These are phyloP conservation scores for Nasonia vitripennis DNA, from an alignment of 1,140 invertebrate genomes.

Conservation along the genomic window DNA sequence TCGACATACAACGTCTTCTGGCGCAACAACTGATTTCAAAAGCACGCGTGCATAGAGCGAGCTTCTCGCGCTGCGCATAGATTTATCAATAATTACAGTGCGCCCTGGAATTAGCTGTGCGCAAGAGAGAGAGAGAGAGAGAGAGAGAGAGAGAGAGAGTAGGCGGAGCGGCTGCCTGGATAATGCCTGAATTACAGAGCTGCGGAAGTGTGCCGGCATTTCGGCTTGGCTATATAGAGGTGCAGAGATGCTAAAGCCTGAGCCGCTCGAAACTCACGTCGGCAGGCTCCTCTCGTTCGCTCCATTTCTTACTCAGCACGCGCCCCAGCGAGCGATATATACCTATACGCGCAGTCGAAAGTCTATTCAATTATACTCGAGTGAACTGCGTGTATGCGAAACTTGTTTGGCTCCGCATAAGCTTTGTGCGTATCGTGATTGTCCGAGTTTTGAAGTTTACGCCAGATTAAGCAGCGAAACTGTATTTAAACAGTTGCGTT, in stretches of 20 bases:
- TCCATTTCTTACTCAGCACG: background rate
- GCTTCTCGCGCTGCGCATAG: conserved; percentile 25
- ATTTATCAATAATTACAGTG: conserved; percentile 51
- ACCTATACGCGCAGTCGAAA: background rate
- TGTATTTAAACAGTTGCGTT: too few relatives aligned
- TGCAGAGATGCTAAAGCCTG: conserved; percentile 8
- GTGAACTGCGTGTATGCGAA: background rate
- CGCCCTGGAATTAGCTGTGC: background rate
- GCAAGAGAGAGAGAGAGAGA: too few relatives aligned
- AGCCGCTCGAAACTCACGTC: conserved; percentile 12
- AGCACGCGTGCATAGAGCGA: conserved; percentile 5
- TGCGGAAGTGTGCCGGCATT: conserved; percentile 36
- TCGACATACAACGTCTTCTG: background rate
- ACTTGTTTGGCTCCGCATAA: background rate
- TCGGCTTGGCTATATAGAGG: conserved; percentile 17
- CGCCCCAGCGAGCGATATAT: background rate
- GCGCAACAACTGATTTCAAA: conserved; percentile 43
- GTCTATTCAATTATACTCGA: background rate
- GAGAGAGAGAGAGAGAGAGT: background rate
- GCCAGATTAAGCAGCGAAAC: too few relatives aligned
- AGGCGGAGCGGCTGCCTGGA: background rate
- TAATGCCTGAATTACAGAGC: conserved; percentile 44
- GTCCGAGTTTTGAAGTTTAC: too few relatives aligned
- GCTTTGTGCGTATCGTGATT: too few relatives aligned
- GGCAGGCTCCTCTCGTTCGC: background rate